phyloP scores from a whole-genome alignment of 2,113 vertebrate genomes.

The Sylvilagus bachmani region DNA sequence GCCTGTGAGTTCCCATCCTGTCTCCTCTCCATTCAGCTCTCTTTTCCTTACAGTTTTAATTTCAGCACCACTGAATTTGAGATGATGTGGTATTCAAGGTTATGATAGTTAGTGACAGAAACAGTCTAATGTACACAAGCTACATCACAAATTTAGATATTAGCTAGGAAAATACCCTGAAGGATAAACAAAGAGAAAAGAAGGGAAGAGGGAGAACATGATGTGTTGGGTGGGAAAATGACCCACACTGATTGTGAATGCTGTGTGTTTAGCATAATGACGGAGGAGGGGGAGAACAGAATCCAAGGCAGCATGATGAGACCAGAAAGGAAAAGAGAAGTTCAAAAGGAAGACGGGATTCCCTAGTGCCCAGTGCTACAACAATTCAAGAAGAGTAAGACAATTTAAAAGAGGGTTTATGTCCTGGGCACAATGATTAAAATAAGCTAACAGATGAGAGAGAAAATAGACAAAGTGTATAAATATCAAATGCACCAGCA shows the following conservation, averaged over 20 bases:
- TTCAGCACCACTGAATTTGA: neutral
- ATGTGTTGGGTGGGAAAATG: neutral
- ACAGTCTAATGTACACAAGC: neutral
- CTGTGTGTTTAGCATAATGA: rapidly evolving
- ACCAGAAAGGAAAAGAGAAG: neutral
- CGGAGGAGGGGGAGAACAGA: neutral
- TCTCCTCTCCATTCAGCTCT: no score
- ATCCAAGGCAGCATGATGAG: neutral
- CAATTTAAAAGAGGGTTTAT: neutral
- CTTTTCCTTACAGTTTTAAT: neutral
- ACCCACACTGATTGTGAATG: no score
- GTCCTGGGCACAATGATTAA: neutral
- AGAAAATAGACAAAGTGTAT: neutral
- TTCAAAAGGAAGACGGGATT: neutral
- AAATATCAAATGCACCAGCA: neutral
- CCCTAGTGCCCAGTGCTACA: neutral
- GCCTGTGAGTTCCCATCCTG: no score
- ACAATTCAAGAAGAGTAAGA: neutral
- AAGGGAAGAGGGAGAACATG: rapidly evolving
- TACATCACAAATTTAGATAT: neutral
- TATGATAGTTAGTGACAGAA: neutral
- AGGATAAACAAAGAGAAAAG: neutral
- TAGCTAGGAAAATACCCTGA: neutral
- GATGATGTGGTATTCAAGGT: neutral
- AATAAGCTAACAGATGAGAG: neutral